Evolutionary conservation across 2,113 vertebrate species (phyloP), one percentile per base, ranked within the genome.

Genomic region (Prinia subflava): DNA sequence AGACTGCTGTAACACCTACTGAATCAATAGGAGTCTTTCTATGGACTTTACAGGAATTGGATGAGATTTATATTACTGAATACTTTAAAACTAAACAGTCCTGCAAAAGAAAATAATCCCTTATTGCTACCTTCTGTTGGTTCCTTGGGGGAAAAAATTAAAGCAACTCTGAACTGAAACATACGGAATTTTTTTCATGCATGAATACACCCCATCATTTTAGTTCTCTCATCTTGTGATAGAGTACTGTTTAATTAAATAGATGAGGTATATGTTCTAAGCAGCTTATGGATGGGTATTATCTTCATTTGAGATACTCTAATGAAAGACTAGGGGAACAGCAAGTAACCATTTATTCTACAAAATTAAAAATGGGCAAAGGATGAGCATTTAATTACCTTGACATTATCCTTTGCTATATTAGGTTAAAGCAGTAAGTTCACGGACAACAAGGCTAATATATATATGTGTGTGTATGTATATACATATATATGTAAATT

Each of bases 381-480:
- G 92, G 56, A 89, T 75, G 84, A 78, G 77, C 77, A 79, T 94
- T 96, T 97, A 86, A 97, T 95, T 92, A 90, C 74, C 71, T 79
- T 74, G 44, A 90, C 77, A 50, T 56, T 92, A 94, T 79, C 84
- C 49, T 68, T 73, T 73, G 35, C 64, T 93, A 70, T 89, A 94
- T 78, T 92, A 87, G 59, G 81, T 46, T 85, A 93, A 94, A 87
- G 68, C 28, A 81, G 16, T 83, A 89, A 95, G 15, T 70, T 95
- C 79, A 65, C 92, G 74, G 74, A 96, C 79, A 82, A 87, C 11
- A 56, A 63, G 70, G 85, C 81, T 55, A 19, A n/a, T 89, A 44
- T 52, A 44, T 33, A 17, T 13, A 17, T 24, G 12, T 18, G 3
- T 24, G 3, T 41, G 25, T 20, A 16, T 33, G 10, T 18, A 19